phyloP scores from a whole-genome alignment of 64 coral and sea anemone species.

The Cladopsammia gracilis region DNA sequence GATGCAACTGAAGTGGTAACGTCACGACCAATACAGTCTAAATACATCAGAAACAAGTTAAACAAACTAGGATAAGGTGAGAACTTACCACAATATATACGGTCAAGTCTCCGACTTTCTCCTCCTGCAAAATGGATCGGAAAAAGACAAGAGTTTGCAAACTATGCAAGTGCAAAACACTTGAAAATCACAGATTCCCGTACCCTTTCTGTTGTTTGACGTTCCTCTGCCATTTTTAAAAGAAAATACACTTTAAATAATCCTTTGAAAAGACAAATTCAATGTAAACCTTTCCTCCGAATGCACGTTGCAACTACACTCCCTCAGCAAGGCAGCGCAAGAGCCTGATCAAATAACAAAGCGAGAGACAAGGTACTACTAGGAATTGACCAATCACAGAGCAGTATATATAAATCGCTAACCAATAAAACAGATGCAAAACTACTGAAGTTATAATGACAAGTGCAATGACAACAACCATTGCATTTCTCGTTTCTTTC shows the following conservation, averaged over 20 bases:
- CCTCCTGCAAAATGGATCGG: constrained; percentile 75
- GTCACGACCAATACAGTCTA: background rate
- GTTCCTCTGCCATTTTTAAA: constrained; percentile 57
- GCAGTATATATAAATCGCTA: background rate
- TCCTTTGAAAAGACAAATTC: background rate
- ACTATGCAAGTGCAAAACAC: background rate
- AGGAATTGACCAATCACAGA: constrained; percentile 3
- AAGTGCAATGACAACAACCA: too few species aligned
- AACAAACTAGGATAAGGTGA: background rate
- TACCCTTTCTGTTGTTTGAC: constrained; percentile 63
- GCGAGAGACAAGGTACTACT: background rate
- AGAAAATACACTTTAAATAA: background rate
- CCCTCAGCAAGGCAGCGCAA: background rate
- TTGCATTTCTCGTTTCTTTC: too few species aligned
- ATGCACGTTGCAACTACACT: background rate
- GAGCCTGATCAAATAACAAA: background rate
- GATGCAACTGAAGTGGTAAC: background rate
- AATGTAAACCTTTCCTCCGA: background rate
- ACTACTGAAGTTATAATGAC: too few species aligned
- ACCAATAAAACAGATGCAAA: constrained; percentile 15
- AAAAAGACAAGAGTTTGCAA: constrained; percentile 41
- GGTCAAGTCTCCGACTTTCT: constrained; percentile 98
- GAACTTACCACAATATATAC: constrained; percentile 89
- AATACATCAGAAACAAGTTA: background rate
- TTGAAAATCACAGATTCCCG: background rate